Percentiles rank a stretch among this genome's conserved stretches.
phyloP scores from a whole-genome alignment of 2,113 vertebrate species.

The Cettia cetti region DNA sequence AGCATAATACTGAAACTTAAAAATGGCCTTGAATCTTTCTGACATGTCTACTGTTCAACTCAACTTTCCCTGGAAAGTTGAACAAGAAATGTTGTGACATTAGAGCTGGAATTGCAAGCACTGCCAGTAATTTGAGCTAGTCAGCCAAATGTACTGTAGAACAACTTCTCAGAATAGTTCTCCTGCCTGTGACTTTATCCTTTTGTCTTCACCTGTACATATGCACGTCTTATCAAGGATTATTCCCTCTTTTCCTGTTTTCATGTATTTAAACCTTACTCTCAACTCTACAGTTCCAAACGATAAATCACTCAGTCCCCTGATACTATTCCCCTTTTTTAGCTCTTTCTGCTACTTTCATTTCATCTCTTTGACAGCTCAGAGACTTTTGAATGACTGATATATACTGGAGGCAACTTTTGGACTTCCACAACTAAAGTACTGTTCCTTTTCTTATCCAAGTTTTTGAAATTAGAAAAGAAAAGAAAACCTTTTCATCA shows the following conservation, averaged over 20 bases:
- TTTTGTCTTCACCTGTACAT: not conserved
- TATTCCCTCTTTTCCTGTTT: not conserved
- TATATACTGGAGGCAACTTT: not conserved
- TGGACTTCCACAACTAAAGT: not conserved
- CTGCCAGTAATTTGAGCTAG: not conserved
- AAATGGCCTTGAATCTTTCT: not conserved
- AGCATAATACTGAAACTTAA: not conserved
- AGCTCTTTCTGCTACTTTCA: not conserved
- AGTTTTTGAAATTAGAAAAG: not conserved
- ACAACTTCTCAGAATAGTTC: not conserved
- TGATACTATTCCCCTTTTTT: not conserved
- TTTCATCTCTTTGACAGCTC: not conserved
- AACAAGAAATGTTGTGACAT: not conserved
- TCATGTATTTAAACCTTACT: not conserved
- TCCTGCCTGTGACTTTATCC: not conserved
- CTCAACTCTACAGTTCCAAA: not conserved
- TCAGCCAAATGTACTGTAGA: not conserved
- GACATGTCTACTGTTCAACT: not conserved
- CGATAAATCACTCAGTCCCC: not conserved
- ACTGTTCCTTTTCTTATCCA: not conserved
- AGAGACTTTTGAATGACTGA: not conserved
- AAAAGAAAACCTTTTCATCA: not conserved
- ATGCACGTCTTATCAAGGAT: not conserved
- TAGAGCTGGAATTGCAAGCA: not conserved
- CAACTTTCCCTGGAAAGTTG: not conserved